Evolutionary conservation across 2,113 vertebrate genomes (phyloP).

Genomic region (Colistium nudipinnis): DNA sequence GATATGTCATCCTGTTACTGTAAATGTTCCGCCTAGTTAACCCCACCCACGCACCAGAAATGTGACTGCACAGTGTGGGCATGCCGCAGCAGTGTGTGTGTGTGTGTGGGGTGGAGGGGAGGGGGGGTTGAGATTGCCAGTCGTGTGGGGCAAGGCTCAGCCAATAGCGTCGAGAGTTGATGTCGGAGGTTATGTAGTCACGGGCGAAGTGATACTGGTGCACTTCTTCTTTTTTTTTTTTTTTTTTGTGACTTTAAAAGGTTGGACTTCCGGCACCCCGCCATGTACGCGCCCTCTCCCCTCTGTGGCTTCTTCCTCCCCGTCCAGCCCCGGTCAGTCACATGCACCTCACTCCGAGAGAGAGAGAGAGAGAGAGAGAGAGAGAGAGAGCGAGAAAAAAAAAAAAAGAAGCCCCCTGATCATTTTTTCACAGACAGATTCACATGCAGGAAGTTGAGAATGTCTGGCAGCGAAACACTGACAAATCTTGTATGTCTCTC

Average conservation of each 20-base stretch:
- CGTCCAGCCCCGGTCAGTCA: constrained; percentile 71
- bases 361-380: no score
- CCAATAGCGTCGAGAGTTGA: constrained; percentile 56
- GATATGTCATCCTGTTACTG: constrained; percentile 69
- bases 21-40: constrained; percentile 65
- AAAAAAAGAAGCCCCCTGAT: constrained; percentile 63
- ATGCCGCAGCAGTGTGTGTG: constrained; percentile 33
- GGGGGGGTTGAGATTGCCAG: constrained; percentile 1
- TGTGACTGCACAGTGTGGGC: constrained; percentile 66
- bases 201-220: constrained; percentile 53
- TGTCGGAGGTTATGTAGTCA: constrained; percentile 66
- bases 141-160: constrained; percentile 40
- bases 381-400: no score
- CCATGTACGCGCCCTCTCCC: constrained; percentile 50
- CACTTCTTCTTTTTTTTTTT: neutral
- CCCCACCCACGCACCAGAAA: constrained; percentile 69
- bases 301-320: constrained; percentile 58
- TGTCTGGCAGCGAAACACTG: constrained; percentile 71
- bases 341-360: constrained; percentile 71
- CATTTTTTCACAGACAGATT: constrained; percentile 70
- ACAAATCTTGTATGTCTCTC: constrained; percentile 66
- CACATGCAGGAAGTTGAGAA: constrained; percentile 74
- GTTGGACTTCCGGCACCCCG: constrained; percentile 52
- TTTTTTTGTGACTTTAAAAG: constrained; percentile 74
- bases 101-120: neutral